Conservation (phyloP, 2,113 vertebrate species). For the Ahaetulla prasina region DNA sequence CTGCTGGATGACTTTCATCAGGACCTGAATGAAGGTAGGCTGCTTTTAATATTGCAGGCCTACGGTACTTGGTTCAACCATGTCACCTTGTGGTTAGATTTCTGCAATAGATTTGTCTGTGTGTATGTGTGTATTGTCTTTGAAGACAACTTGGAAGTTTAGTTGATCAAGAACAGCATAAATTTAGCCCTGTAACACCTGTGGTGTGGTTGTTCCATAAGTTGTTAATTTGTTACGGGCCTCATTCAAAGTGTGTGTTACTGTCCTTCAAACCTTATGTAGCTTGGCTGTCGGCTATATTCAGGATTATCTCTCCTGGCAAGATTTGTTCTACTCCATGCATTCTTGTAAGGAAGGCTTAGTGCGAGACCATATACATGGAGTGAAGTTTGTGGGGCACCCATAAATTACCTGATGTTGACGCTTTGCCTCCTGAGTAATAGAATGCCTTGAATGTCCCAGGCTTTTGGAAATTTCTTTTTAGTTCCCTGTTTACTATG, state of each 20-base stretch:
- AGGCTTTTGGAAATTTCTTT: not conserved
- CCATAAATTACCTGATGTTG: not conserved
- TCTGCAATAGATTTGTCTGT: not conserved
- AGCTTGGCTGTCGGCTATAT: not conserved
- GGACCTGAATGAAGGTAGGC: not conserved
- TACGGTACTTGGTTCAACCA: not conserved
- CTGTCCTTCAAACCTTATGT: not conserved
- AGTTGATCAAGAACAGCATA: not conserved
- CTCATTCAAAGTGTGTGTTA: not conserved
- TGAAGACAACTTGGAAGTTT: not conserved
- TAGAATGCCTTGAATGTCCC: not conserved
- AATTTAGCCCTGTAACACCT: not conserved
- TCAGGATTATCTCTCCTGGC: not conserved
- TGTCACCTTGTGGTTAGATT: not conserved
- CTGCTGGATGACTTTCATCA: not conserved
- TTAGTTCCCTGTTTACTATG: not conserved
- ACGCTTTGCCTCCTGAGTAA: not conserved
- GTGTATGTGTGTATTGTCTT: not conserved
- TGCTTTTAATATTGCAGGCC: not conserved
- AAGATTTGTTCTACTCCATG: not conserved
- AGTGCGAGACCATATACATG: not conserved
- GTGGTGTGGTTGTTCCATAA: not conserved
- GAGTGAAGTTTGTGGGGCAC: not conserved
- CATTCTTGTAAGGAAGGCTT: not conserved
- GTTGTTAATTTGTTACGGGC: not conserved